Evolutionary conservation across 2,797 vertebrate genomes (phyloP).

Genomic region (Pelodytes ibericus): DNA sequence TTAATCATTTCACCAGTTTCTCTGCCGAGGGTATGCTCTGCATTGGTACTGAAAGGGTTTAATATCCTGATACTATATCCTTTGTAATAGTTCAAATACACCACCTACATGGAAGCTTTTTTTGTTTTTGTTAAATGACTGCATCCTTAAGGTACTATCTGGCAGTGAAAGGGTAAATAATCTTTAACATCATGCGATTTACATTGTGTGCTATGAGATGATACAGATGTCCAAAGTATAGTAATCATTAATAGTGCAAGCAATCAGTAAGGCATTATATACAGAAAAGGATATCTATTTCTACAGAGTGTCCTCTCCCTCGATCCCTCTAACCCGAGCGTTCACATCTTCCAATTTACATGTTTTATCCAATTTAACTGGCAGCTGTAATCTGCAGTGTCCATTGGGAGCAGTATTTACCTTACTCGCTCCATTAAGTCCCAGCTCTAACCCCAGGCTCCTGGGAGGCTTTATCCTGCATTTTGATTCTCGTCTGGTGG

Average conservation of each 20-base stretch:
- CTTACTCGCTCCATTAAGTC: constrained; percentile 52
- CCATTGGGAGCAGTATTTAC: constrained; percentile 53
- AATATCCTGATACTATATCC: too few relatives aligned
- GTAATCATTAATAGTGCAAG: constrained; percentile 24
- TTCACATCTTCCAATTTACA: constrained; percentile 46
- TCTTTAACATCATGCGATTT: constrained; percentile 3
- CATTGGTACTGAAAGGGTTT: too few relatives aligned
- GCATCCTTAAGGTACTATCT: too few relatives aligned
- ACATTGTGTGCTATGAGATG: neutral
- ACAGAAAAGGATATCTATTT: constrained; percentile 48
- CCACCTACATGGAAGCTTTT: too few relatives aligned
- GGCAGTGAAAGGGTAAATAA: constrained; percentile 29
- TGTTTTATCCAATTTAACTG: constrained; percentile 52
- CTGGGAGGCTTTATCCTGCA: constrained; percentile 39
- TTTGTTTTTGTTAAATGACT: too few relatives aligned
- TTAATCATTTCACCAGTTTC: too few relatives aligned
- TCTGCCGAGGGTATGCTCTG: too few relatives aligned
- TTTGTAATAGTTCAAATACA: too few relatives aligned
- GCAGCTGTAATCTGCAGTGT: constrained; percentile 42
- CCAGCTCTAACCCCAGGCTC: constrained; percentile 33
- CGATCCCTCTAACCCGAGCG: constrained; percentile 25
- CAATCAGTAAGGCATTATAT: constrained; percentile 6
- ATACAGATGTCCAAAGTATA: neutral
- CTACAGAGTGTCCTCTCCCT: constrained; percentile 43
- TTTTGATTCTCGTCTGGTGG: constrained; percentile 41